phyloP scores from a whole-genome alignment of 2,113 vertebrate species.

The Ochotona princeps region DNA sequence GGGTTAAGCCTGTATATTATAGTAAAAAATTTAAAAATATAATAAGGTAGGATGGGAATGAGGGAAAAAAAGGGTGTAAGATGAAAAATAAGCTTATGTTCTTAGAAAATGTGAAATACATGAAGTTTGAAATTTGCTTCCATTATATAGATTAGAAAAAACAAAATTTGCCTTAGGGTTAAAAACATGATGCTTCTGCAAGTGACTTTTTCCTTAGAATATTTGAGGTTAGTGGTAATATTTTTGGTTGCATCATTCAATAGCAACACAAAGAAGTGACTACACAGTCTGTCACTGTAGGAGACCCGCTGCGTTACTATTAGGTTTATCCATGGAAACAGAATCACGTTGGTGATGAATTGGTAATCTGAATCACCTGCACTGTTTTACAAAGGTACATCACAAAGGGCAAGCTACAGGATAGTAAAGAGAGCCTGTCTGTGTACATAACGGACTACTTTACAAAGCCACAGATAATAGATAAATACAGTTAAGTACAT shows the following conservation, averaged over 20 bases:
- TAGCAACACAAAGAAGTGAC: neutral
- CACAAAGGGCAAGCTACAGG: neutral
- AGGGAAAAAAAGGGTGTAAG: too few species aligned
- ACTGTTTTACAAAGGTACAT: slow-evolving; percentile 57
- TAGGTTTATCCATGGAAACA: slow-evolving; percentile 5
- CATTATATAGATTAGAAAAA: neutral
- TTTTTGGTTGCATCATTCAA: slow-evolving; percentile 21
- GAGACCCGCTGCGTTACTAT: slow-evolving; percentile 34
- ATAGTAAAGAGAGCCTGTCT: slow-evolving; percentile 9
- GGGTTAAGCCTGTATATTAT: too few species aligned
- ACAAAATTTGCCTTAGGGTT: neutral
- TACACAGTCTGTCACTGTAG: neutral
- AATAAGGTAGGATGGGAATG: too few species aligned
- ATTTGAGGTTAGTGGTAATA: neutral
- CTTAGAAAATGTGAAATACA: too few species aligned
- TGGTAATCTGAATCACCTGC: slow-evolving; percentile 17
- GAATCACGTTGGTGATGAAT: slow-evolving; percentile 24
- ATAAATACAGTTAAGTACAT: slow-evolving; percentile 49
- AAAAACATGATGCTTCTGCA: slow-evolving; percentile 33
- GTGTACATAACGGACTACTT: slow-evolving; percentile 57
- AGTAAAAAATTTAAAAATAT: too few species aligned
- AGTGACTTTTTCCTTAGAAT: slow-evolving; percentile 43
- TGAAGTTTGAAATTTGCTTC: too few species aligned
- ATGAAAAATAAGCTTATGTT: too few species aligned
- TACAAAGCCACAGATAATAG: slow-evolving; percentile 55